Evolutionary conservation across 2,113 vertebrate genomes (phyloP).

Genomic region (Rhipidura dahli): DNA sequence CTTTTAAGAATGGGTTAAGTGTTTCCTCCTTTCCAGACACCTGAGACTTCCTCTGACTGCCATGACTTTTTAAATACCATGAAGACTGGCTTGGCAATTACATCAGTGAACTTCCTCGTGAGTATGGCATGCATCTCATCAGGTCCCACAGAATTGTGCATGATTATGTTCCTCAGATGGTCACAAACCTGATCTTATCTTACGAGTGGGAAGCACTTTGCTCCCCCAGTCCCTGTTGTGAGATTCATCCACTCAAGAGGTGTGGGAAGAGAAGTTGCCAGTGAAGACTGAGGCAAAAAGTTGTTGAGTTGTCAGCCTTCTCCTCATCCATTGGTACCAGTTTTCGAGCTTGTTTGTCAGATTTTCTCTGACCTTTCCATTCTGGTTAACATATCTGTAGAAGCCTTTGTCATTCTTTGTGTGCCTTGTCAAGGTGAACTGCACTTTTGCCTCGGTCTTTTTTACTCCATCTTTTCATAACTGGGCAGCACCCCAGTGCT

Average conservation of each 20-base stretch:
- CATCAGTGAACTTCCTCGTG: neutral
- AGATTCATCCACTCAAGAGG: neutral
- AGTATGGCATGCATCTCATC: neutral
- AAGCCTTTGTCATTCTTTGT: neutral
- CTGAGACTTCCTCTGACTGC: neutral
- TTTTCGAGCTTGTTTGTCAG: neutral
- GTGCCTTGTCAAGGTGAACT: neutral
- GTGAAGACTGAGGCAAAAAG: neutral
- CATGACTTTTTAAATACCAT: neutral
- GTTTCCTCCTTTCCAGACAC: neutral
- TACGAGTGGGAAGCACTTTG: neutral
- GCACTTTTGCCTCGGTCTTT: fast-evolving
- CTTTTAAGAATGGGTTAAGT: neutral
- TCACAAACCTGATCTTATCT: neutral
- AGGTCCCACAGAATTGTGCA: neutral
- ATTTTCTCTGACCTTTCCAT: neutral
- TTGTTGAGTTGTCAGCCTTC: neutral
- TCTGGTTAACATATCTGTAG: neutral
- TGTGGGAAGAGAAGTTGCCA: neutral
- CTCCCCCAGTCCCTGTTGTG: neutral
- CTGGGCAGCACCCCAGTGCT: fast-evolving
- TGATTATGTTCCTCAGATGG: neutral
- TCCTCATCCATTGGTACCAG: neutral
- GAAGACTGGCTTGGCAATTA: neutral
- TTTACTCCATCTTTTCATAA: neutral